Base-by-base conservation (phyloP, 2,113 vertebrate species). In the Burhinus oedicnemus region DNA sequence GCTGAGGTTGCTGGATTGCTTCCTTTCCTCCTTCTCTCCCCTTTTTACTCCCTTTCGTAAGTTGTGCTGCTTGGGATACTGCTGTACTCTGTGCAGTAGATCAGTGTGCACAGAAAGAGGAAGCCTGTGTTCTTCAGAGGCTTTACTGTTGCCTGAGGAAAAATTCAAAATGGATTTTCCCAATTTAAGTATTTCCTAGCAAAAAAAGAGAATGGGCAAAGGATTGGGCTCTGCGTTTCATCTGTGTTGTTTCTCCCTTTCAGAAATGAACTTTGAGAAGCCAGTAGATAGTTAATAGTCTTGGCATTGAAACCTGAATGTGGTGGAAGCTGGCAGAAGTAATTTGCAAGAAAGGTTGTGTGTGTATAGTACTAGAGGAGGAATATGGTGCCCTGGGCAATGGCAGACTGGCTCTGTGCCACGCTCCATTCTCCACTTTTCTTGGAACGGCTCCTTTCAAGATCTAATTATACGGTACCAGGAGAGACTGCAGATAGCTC, bases 401-500 rank as follows among this genome's bases (percentile, higher is more conserved):
- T 87, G 91, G 90, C 83, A 92, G 88, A 0, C 91, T 97, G 90
- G 95, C 94, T 77, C 47, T 1, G 36, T 0, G 88, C 96, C 95
- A 86, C 0, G 11, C 75, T 90, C 85, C 76, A 10, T 94, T 93
- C 93, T 80, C 85, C 47, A 38, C 82, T 95, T 89, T 70, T 74
- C 88, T 93, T 93, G 95, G 93, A 95, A 91, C 58, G 83, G 85
- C 79, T 96, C 76, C 93, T 90, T 93, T 94, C 90, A 90, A 88
- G 71, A 91, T 85, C 87, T 93, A 70, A 93, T 96, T 96, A 85
- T 74, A 55, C 5, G 1, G 79, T 93, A 93, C 88, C 92, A 95
- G 80, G 85, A 96, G 94, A 80, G 47, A 88, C 57, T 82, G 77
- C 68, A 84, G 85, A 93, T 85, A 90, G 88, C 95, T 89, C 55